A percentile compares a stretch with the other conserved stretches of the same genome.
Evolutionary conservation across 2,797 vertebrate species (phyloP).

Genomic region (Falco columbarius): DNA sequence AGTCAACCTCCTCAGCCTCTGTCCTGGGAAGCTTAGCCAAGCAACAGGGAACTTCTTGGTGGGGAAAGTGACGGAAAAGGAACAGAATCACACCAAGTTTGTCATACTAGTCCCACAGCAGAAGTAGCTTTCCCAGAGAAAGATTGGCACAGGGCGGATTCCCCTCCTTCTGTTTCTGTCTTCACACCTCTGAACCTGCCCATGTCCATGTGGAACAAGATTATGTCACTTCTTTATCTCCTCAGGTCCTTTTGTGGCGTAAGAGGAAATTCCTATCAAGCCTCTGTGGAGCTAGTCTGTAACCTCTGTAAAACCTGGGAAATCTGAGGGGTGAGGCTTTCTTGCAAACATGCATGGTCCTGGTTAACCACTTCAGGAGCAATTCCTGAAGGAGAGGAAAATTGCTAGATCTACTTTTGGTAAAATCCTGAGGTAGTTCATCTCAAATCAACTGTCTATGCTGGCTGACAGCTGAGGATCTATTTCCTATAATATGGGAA

Average conservation of each 20-base stretch:
- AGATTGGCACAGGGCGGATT: not conserved
- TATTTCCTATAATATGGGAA: not conserved
- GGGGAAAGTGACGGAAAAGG: not conserved
- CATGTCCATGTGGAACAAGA: not conserved
- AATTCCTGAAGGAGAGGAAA: not conserved
- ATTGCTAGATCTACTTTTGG: not conserved
- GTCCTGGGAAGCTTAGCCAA: slow-evolving; percentile 8
- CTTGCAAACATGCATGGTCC: not conserved
- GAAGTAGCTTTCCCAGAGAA: not conserved
- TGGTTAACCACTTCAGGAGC: not conserved
- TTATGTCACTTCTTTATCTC: not conserved
- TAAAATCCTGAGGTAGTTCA: not conserved
- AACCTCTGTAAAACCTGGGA: not conserved
- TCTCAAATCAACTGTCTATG: not conserved
- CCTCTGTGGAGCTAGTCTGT: not conserved
- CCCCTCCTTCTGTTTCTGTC: not conserved
- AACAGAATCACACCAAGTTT: not conserved
- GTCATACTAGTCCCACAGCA: not conserved
- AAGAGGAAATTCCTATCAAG: not conserved
- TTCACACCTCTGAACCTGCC: not conserved
- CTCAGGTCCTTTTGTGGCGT: not conserved
- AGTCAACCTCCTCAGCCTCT: not conserved
- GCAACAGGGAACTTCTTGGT: not conserved
- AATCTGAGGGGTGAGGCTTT: not conserved
- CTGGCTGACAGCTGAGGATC: not conserved